These are phyloP conservation scores for Hyposoter dolosus DNA, from an alignment of 2,888 invertebrate genomes.

Conservation along the genomic window DNA sequence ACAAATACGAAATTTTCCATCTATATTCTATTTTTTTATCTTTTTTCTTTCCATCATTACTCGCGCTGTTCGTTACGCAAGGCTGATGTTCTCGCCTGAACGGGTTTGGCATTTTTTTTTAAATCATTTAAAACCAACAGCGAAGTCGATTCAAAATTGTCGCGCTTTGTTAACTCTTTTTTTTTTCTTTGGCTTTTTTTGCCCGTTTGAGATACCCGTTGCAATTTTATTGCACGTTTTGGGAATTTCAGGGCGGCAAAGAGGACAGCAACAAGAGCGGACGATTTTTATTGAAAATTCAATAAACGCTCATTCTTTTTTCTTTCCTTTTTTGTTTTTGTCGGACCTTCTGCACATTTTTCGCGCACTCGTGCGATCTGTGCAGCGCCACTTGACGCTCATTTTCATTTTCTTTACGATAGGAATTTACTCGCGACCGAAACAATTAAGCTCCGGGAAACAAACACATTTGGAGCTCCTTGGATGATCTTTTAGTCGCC, in stretches of 20 bases:
- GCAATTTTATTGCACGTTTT: slow-evolving; percentile 62
- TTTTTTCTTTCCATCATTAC: not conserved
- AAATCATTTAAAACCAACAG: not conserved
- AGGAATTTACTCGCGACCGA: not conserved
- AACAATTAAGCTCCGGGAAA: not conserved
- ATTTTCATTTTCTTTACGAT: slow-evolving; percentile 12
- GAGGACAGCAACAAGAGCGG: not conserved
- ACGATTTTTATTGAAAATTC: slow-evolving; percentile 13
- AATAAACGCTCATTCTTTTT: slow-evolving; percentile 12
- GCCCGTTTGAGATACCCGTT: slow-evolving; percentile 60
- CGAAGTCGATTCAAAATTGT: not conserved
- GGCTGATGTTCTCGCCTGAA: slow-evolving; percentile 33
- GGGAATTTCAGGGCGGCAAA: slow-evolving; percentile 43
- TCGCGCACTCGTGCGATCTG: slow-evolving; percentile 48
- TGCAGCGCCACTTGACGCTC: slow-evolving; percentile 35
- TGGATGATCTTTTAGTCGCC: not conserved
- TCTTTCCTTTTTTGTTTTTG: not conserved
- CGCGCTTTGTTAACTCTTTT: not conserved
- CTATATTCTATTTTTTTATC: slow-evolving; percentile 3
- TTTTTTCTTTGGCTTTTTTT: not conserved
- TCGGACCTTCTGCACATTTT: slow-evolving; percentile 49
- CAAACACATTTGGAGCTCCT: not conserved
- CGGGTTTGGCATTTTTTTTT: not conserved
- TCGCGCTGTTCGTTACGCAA: not conserved
- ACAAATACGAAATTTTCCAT: slow-evolving; percentile 17